A percentile compares a stretch with the other conserved stretches of the same genome.
These are phyloP conservation scores for Danio choprae DNA, from an alignment of 2,797 vertebrate genomes.

Conservation along the genomic window DNA sequence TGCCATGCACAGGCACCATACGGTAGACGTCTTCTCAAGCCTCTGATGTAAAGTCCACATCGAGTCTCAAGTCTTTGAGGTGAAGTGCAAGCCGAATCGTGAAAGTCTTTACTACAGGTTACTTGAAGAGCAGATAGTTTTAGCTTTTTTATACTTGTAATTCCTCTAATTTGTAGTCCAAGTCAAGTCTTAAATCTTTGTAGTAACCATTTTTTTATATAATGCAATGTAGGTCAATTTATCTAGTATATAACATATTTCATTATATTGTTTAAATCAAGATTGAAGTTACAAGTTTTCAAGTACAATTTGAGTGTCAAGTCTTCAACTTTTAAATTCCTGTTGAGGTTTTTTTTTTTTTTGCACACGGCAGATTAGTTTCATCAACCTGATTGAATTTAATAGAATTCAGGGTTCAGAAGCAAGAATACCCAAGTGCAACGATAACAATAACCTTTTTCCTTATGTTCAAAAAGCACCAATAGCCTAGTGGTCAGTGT, in stretches of 20 bases:
- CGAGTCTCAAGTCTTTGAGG: slow-evolving; percentile 14
- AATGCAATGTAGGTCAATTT: not conserved
- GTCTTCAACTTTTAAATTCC: not conserved
- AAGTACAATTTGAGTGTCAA: not conserved
- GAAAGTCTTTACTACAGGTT: not conserved
- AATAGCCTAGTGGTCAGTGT: no score
- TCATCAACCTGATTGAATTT: not conserved
- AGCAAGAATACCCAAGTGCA: not conserved
- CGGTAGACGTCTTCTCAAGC: slow-evolving; percentile 49
- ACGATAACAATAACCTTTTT: not conserved
- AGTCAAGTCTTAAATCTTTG: not conserved
- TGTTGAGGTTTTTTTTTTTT: not conserved
- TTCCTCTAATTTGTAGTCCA: not conserved
- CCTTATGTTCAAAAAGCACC: not conserved
- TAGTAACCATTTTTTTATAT: not conserved
- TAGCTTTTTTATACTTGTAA: not conserved
- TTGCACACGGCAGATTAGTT: not conserved
- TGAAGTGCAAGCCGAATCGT: not conserved
- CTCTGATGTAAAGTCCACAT: slow-evolving; percentile 24
- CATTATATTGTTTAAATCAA: not conserved
- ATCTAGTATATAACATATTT: no score
- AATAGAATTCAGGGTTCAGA: not conserved
- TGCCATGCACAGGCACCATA: slow-evolving; percentile 59
- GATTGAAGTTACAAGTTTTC: not conserved
- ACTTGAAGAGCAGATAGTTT: not conserved